Conservation (phyloP, 2,888 invertebrate genomes). For the Lasioglossum figueresi region DNA sequence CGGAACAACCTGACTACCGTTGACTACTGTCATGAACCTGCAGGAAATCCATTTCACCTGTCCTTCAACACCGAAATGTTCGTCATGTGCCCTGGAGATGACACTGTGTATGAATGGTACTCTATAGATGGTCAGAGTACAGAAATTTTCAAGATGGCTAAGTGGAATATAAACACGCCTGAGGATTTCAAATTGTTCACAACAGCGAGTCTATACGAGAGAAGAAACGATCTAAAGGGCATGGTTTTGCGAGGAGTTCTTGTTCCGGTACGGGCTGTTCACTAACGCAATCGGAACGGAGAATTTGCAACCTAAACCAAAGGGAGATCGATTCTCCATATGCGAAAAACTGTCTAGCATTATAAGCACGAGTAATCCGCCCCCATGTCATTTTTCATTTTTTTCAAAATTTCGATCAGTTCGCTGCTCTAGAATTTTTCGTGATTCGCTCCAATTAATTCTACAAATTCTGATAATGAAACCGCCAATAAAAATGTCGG, state of each 20-base stretch:
- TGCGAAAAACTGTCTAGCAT: background rate
- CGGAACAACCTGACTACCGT: background rate
- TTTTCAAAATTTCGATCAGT: background rate
- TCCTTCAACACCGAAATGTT: slow-evolving; percentile 71
- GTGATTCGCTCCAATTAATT: no score
- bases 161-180: slow-evolving; percentile 34
- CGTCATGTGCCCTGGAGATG: slow-evolving; percentile 59
- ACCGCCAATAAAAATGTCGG: background rate
- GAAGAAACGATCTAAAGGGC: slow-evolving; percentile 62
- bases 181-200: slow-evolving; percentile 10
- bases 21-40: slow-evolving; percentile 60
- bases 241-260: slow-evolving; percentile 50
- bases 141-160: slow-evolving; percentile 46
- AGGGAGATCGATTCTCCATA: background rate
- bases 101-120: slow-evolving; percentile 72
- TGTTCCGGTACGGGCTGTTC: slow-evolving; percentile 45
- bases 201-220: slow-evolving; percentile 41
- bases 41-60: slow-evolving; percentile 68
- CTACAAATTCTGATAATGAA: no score
- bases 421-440: background rate
- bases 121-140: slow-evolving; percentile 58
- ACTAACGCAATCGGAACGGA: background rate
- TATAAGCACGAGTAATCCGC: no score
- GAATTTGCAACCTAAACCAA: background rate
- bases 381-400: background rate